phyloP scores from a whole-genome alignment of 2,113 vertebrate genomes.

The Thinocorus orbignyianus region DNA sequence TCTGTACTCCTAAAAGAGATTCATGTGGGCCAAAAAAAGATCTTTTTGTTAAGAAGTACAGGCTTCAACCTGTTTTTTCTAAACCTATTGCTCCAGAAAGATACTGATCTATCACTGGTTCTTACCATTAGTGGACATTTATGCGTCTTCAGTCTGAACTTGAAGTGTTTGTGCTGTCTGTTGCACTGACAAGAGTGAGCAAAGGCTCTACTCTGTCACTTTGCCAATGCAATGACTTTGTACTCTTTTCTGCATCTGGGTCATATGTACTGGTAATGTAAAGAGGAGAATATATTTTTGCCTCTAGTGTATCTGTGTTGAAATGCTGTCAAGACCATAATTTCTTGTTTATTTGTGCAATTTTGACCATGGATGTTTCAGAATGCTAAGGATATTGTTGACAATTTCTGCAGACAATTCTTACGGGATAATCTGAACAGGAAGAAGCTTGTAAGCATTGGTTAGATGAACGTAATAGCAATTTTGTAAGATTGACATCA shows the following conservation, averaged over 20 bases:
- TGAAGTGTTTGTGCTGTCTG: not conserved
- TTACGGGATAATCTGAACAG: not conserved
- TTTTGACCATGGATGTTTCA: not conserved
- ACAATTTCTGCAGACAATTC: not conserved
- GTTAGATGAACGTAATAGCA: not conserved
- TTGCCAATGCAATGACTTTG: not conserved
- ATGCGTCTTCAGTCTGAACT: not conserved
- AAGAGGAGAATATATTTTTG: not conserved
- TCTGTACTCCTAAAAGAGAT: not conserved
- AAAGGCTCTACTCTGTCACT: not conserved
- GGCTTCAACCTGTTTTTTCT: not conserved
- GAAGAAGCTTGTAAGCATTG: not conserved
- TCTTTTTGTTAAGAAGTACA: not conserved
- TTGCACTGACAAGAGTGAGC: not conserved
- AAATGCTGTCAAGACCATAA: not conserved
- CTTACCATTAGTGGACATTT: not conserved
- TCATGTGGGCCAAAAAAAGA: not conserved
- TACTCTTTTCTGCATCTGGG: not conserved
- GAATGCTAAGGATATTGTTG: not conserved
- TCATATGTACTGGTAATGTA: not conserved
- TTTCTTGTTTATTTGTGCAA: not conserved
- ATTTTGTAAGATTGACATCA: not conserved
- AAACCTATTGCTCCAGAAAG: not conserved
- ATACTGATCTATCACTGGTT: not conserved
- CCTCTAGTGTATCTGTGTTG: not conserved